Evolutionary conservation across 2,888 invertebrate species (phyloP), one percentile per base, ranked within the genome.

Genomic region (Pantelozetes paolii): DNA sequence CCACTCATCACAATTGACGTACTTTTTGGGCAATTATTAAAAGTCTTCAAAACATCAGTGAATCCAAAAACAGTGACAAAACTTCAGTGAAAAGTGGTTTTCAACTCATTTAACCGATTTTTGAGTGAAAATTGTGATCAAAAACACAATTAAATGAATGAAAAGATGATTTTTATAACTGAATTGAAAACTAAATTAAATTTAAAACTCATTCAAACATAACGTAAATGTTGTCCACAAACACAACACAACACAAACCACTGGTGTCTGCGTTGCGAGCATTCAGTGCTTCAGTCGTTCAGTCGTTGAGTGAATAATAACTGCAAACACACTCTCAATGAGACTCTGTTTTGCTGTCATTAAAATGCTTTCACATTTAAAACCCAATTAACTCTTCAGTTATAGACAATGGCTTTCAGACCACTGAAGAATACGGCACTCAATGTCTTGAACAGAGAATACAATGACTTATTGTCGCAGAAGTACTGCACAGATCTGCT

Each of bases 391-490:
- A 45, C 15, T 11, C 2, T 2, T 30, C 15, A 28, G 2, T 28
- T 8, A 28, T 0, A 64, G 62, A 64, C 20, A 67, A 69, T 69
- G 69, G 11, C 45, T 42, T 69, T 18, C 20, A 69, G 45, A 69
- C 42, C 15, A 26, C 9, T 45, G 40, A 42, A 23, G 18, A 69
- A 45, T 26, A 69, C 69, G 45, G 8, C 69, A 26, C 8, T 69
- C 9, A 40, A 69, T 69, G 28, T 69, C 13, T 69, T 69, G 45
- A 45, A 18, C 13, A 42, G 69, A 1, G 69, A 69, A 45, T 69
- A 69, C 28, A 69, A 45, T 45, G 69, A 69, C 18, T 1, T 45
- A 40, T 18, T 69, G 40, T 40, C 26, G 13, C 23, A 69, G 2
- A 69, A 69, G 45, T 69, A 40, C 18, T 15, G 40, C 23, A 26